phyloP scores from a whole-genome alignment of 2,113 vertebrate genomes.

The Fulmarus glacialis region DNA sequence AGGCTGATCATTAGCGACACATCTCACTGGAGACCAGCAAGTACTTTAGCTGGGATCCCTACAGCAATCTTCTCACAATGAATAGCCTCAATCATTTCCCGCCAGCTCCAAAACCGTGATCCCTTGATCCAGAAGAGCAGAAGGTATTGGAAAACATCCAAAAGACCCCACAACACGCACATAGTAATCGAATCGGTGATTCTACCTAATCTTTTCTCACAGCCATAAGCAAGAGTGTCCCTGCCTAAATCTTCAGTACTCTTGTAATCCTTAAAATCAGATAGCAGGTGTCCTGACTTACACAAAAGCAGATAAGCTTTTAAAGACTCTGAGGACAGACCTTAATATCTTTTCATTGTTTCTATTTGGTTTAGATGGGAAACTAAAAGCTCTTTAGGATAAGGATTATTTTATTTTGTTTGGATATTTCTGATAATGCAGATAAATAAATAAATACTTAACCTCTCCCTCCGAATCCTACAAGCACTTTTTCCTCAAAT shows the following conservation, averaged over 20 bases:
- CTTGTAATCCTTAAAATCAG: neutral
- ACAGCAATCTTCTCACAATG: neutral
- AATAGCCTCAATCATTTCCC: neutral
- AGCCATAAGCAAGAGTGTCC: neutral
- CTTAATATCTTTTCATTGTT: neutral
- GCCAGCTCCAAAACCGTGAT: neutral
- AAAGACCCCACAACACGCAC: neutral
- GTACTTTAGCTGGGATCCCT: neutral
- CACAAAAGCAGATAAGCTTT: neutral
- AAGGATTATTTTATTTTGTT: neutral
- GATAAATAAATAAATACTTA: neutral
- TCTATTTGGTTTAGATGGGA: neutral
- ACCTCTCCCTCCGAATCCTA: neutral
- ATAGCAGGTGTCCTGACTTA: neutral
- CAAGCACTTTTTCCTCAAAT: neutral
- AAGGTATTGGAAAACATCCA: neutral
- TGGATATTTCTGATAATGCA: neutral
- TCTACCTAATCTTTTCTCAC: neutral
- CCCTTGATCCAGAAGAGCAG: neutral
- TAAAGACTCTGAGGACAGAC: neutral
- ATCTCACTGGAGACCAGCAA: neutral
- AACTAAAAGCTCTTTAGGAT: neutral
- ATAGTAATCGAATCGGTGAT: neutral
- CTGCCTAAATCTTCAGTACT: neutral
- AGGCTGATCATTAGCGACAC: neutral